phyloP scores from a whole-genome alignment of 2,888 invertebrate species.

The Adelphocoris suturalis region DNA sequence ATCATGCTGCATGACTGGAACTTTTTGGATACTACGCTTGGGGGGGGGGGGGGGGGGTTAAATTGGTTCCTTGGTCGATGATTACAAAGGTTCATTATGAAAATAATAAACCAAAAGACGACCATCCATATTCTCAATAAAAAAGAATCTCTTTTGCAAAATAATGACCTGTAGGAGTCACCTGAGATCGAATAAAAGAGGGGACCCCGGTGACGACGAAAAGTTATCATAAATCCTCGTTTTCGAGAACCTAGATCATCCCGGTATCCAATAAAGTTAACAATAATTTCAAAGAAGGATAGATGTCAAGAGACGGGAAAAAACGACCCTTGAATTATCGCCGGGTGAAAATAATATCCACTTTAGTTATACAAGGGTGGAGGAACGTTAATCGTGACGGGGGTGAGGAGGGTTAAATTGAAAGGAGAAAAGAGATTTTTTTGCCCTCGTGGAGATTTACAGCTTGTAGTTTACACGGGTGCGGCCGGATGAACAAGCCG shows the following conservation, averaged over 20 bases:
- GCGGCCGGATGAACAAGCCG: slow-evolving; percentile 40
- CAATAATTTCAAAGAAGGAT: slow-evolving; percentile 30
- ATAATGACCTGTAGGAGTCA: not conserved
- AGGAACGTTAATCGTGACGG: not conserved
- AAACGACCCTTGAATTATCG: slow-evolving; percentile 17
- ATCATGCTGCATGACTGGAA: too few species aligned
- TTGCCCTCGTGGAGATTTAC: slow-evolving; percentile 32
- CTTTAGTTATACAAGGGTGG: slow-evolving; percentile 29
- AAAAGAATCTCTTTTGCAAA: too few species aligned
- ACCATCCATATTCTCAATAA: too few species aligned
- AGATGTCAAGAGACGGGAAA: not conserved
- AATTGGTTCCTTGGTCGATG: too few species aligned
- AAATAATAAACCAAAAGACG: too few species aligned
- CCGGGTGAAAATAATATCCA: slow-evolving; percentile 54
- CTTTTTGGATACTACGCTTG: too few species aligned
- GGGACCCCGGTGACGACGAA: not conserved
- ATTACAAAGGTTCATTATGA: too few species aligned
- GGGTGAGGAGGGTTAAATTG: slow-evolving; percentile 10
- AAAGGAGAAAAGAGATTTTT: not conserved
- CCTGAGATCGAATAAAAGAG: not conserved
- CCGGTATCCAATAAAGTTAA: slow-evolving; percentile 36
- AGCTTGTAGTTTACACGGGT: slow-evolving; percentile 48
- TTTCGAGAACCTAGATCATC: slow-evolving; percentile 29
- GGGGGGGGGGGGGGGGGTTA: too few species aligned
- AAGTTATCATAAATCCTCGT: not conserved